These are phyloP conservation scores for Candoia aspera DNA, from an alignment of 2,113 vertebrate genomes.

Conservation along the genomic window DNA sequence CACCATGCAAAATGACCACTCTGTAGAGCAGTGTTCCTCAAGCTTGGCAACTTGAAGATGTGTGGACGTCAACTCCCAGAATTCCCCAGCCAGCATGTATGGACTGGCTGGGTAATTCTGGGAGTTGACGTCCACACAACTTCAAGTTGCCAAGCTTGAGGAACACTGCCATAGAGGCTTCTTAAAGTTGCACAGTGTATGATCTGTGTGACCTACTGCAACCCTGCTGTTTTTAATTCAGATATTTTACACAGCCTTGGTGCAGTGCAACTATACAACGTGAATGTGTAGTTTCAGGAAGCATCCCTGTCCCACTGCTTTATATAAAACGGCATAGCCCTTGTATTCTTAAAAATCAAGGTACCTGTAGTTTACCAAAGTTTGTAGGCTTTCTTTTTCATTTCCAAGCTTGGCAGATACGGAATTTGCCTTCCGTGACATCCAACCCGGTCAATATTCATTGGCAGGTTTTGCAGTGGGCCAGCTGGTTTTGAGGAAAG, in stretches of 20 bases:
- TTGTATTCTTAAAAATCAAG: background rate
- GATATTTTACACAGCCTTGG: background rate
- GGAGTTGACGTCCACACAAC: too few relatives aligned
- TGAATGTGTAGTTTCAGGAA: background rate
- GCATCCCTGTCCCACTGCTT: background rate
- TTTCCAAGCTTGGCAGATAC: constrained; percentile 5
- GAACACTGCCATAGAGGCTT: background rate
- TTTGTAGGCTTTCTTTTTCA: constrained; percentile 23
- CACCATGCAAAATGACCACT: background rate
- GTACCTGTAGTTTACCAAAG: constrained; percentile 31
- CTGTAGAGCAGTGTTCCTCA: too few relatives aligned
- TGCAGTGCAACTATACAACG: background rate
- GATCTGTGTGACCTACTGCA: background rate
- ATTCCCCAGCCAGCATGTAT: too few relatives aligned
- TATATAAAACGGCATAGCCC: background rate
- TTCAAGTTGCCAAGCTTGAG: background rate
- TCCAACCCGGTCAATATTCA: background rate
- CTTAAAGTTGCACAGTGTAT: background rate
- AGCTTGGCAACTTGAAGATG: too few relatives aligned
- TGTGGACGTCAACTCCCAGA: too few relatives aligned
- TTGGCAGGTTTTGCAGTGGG: background rate
- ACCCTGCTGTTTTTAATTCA: background rate
- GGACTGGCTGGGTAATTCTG: too few relatives aligned
- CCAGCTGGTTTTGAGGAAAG: background rate
- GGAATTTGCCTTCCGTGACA: background rate